Evolutionary conservation across 2,888 invertebrate species (phyloP).

Genomic region (Eudemis profundana): DNA sequence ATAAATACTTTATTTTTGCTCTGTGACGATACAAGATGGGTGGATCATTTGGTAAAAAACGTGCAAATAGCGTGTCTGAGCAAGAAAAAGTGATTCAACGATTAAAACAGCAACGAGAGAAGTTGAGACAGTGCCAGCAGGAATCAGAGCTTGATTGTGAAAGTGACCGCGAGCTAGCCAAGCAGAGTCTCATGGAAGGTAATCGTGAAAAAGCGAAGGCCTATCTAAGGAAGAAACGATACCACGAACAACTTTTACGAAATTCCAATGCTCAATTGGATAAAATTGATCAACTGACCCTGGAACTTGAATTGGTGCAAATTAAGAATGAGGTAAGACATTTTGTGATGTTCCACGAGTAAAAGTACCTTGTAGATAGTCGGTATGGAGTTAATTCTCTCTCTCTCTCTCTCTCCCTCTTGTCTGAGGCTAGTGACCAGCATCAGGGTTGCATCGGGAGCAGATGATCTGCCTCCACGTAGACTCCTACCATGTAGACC

Average conservation of each 20-base stretch:
- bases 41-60: conserved; percentile 10
- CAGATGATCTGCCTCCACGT: no score
- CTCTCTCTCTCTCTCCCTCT: no score
- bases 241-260: neutral
- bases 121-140: neutral
- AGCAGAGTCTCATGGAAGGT: neutral
- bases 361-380: no score
- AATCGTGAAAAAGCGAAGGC: conserved; percentile 7
- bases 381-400: no score
- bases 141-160: neutral
- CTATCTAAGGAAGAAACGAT: neutral
- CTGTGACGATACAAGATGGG: conserved; percentile 16
- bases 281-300: conserved; percentile 3
- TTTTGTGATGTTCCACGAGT: neutral
- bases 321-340: conserved; percentile 2
- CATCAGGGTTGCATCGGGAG: no score
- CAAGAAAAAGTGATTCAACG: neutral
- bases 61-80: neutral
- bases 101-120: neutral
- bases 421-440: no score
- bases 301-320: neutral
- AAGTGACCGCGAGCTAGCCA: conserved; percentile 3
- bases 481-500: no score
- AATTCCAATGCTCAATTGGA: conserved; percentile 13
- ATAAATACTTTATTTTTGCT: no score